Evolutionary conservation across 2,888 invertebrate genomes (phyloP), one percentile per base, ranked within the genome.

Genomic region (Heliconius aoede): DNA sequence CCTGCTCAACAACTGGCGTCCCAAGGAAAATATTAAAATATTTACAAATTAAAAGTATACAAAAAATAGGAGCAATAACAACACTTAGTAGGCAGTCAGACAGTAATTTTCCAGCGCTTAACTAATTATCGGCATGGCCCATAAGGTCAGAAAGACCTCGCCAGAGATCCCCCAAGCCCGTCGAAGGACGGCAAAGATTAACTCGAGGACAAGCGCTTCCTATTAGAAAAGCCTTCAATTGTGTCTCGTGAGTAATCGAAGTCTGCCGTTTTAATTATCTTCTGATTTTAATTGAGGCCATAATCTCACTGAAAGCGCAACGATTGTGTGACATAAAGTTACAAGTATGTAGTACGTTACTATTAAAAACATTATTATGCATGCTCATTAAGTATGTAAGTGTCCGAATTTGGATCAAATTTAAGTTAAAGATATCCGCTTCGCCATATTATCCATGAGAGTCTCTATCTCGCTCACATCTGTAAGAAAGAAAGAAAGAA

Each of bases 371-470:
- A 65, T 24, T 24, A 65, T 40, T 65, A 24, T 36, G 36, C 36
- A 65, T n/a, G n/a, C n/a, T n/a, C n/a, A n/a, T n/a, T n/a, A n/a
- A n/a, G n/a, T n/a, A n/a, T n/a, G n/a, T n/a, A n/a, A n/a, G n/a
- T 15, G 55, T 24, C 55, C 51, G 55, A 69, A 69, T 55, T 55
- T 30, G n/a, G 55, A 51, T n/a, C 55, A 69, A 55, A 32, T 69
- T 32, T 32, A 15, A 51, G n/a, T 51, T 30, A 30, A 69, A n/a
- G 21, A 69, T 55, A 69, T 69, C 69, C 69, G 55, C 51, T n/a
- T 69, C 15, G 30, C 55, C 69, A 55, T 30, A 69, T n/a, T 55
- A 3, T 21, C 30, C 69, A 55, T 55, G 7, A 55, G 69, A 68
- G 21, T 69, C 69, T 55, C 15, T 36, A 24, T 60, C 72, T 26